Evolutionary conservation across 1,140 invertebrate species (phyloP).

Genomic region (Epicauta chinensis): DNA sequence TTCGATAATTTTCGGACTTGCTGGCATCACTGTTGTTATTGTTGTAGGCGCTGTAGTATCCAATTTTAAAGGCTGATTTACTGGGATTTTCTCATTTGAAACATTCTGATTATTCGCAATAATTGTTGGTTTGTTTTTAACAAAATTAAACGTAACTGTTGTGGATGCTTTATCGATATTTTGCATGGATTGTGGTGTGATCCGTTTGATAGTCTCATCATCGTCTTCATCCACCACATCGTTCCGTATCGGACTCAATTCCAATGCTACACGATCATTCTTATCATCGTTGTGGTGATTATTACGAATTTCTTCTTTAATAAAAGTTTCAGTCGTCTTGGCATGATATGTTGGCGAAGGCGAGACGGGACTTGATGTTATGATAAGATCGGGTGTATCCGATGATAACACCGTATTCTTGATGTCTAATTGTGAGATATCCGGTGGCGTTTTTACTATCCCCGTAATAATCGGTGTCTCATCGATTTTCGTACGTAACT

Average conservation of each 20-base stretch:
- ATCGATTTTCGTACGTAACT: slow-evolving; percentile 27
- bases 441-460: slow-evolving; percentile 35
- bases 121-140: slow-evolving; percentile 11
- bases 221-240: neutral
- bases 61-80: neutral
- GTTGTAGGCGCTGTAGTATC: slow-evolving; percentile 19
- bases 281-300: slow-evolving; percentile 1
- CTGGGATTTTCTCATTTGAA: too few species aligned
- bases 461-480: slow-evolving; percentile 22
- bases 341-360: slow-evolving; percentile 23
- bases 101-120: slow-evolving; percentile 9
- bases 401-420: slow-evolving; percentile 22
- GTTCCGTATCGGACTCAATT: neutral
- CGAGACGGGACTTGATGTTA: slow-evolving; percentile 36
- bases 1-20: neutral
- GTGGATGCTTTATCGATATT: slow-evolving; percentile 61
- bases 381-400: slow-evolving; percentile 39
- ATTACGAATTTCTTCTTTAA: slow-evolving; percentile 28
- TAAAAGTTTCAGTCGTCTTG: slow-evolving; percentile 27
- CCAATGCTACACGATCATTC: neutral
- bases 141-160: slow-evolving; percentile 32
- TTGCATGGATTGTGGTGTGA: slow-evolving; percentile 25
- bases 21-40: neutral
- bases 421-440: slow-evolving; percentile 32
- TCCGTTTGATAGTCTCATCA: neutral